These are phyloP conservation scores for Bombus turneri DNA, from an alignment of 1,140 invertebrate species.

Conservation along the genomic window DNA sequence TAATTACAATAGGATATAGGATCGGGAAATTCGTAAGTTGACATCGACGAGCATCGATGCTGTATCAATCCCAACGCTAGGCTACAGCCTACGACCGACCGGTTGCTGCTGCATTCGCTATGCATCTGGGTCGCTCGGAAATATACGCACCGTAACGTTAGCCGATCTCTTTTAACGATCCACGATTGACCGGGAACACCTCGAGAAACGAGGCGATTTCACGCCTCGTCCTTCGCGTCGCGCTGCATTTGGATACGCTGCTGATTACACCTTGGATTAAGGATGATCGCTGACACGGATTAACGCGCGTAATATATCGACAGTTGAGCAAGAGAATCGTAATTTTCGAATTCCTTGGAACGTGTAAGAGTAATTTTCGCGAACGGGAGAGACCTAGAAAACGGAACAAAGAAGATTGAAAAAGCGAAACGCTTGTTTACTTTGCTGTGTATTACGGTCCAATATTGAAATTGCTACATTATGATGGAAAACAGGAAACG, in stretches of 20 bases:
- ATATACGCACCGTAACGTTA: constrained; percentile 29
- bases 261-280: neutral
- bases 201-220: constrained; percentile 21
- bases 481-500: neutral
- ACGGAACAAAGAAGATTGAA: neutral
- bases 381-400: rapidly evolving
- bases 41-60: neutral
- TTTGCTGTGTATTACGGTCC: neutral
- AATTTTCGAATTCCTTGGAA: neutral
- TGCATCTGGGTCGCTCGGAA: constrained; percentile 62
- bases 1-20: too few relatives aligned
- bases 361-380: neutral
- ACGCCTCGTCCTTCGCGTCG: constrained; percentile 10
- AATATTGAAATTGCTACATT: neutral
- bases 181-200: constrained; percentile 8
- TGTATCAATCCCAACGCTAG: neutral
- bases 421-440: neutral
- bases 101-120: constrained; percentile 23
- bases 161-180: constrained; percentile 35
- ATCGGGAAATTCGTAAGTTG: too few relatives aligned
- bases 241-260: neutral
- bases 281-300: neutral
- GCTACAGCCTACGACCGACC: constrained; percentile 8
- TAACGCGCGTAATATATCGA: neutral
- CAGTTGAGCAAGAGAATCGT: neutral